A percentile compares a stretch with the other conserved stretches of the same genome.
phyloP scores from a whole-genome alignment of 1,140 invertebrate species.

The Tenebrio molitor region DNA sequence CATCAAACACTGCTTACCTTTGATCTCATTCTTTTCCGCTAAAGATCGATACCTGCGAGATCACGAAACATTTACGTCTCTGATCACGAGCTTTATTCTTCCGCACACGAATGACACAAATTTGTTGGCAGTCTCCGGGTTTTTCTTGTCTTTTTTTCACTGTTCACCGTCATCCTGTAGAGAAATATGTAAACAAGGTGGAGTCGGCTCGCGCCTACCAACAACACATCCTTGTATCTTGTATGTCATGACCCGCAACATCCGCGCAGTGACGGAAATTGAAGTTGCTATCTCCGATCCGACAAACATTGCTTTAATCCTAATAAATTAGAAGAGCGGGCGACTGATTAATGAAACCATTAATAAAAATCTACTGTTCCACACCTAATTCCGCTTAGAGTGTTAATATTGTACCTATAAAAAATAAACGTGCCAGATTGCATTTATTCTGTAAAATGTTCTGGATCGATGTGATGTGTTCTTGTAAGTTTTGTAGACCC shows the following conservation, averaged over 20 bases:
- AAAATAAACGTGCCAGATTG: constrained; percentile 40
- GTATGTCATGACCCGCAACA: not conserved
- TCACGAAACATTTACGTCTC: not conserved
- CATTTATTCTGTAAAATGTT: constrained; percentile 41
- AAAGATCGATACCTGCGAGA: not conserved
- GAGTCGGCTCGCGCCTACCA: no score
- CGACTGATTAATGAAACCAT: constrained; percentile 4
- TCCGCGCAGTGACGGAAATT: constrained; percentile 15
- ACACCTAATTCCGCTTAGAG: constrained; percentile 11
- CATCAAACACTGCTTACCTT: constrained; percentile 19
- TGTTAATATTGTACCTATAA: constrained; percentile 29
- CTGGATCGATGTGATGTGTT: constrained; percentile 38
- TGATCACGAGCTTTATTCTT: no score
- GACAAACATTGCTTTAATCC: not conserved
- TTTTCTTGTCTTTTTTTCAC: no score
- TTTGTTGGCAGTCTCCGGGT: no score
- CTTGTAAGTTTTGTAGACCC: constrained; percentile 38
- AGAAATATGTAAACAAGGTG: no score
- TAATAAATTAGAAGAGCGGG: constrained; percentile 8
- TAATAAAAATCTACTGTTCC: constrained; percentile 35
- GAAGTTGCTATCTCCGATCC: not conserved
- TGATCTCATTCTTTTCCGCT: constrained; percentile 6
- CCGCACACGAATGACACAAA: no score
- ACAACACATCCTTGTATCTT: no score
- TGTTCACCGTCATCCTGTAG: no score